phyloP scores from a whole-genome alignment of 2,888 invertebrate species.

The Taphrorychus bicolor region DNA sequence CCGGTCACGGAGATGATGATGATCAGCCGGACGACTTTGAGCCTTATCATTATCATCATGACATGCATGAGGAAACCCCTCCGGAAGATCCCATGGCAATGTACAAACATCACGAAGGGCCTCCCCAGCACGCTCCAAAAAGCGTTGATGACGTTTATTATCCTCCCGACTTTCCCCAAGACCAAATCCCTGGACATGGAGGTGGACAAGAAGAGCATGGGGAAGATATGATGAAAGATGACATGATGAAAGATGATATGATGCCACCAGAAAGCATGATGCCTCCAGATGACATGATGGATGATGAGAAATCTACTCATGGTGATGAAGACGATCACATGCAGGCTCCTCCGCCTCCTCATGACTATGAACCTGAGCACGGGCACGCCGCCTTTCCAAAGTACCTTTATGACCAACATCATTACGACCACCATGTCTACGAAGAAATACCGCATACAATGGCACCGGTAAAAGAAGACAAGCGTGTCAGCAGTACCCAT shows the following conservation, averaged over 20 bases:
- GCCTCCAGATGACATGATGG: conserved; percentile 12
- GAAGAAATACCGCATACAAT: conserved; percentile 58
- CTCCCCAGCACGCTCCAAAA: conserved; percentile 46
- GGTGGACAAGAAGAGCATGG: conserved; percentile 10
- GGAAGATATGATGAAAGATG: conserved; percentile 13
- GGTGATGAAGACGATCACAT: conserved; percentile 2
- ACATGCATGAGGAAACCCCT: conserved; percentile 26
- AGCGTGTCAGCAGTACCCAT: conserved; percentile 66
- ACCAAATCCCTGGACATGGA: conserved; percentile 26
- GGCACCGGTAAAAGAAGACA: conserved; percentile 63
- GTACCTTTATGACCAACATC: conserved; percentile 56
- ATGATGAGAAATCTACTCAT: conserved; percentile 13
- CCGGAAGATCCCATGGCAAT: conserved; percentile 37
- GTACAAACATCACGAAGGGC: conserved; percentile 39
- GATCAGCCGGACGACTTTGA: conserved; percentile 3
- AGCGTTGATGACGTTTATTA: conserved; percentile 47
- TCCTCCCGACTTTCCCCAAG: conserved; percentile 44
- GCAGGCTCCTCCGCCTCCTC: conserved; percentile 16
- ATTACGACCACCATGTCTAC: conserved; percentile 56
- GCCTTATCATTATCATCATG: conserved; percentile 14
- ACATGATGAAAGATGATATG: conserved; percentile 7
- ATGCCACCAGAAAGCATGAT: conserved; percentile 12
- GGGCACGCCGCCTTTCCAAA: conserved; percentile 48
- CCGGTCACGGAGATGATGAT: conserved; percentile 6
- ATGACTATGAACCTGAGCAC: conserved; percentile 15